Percentiles rank a stretch among this genome's conserved stretches.
phyloP scores from a whole-genome alignment of 2,797 vertebrate genomes.

The Etheostoma nigrum region DNA sequence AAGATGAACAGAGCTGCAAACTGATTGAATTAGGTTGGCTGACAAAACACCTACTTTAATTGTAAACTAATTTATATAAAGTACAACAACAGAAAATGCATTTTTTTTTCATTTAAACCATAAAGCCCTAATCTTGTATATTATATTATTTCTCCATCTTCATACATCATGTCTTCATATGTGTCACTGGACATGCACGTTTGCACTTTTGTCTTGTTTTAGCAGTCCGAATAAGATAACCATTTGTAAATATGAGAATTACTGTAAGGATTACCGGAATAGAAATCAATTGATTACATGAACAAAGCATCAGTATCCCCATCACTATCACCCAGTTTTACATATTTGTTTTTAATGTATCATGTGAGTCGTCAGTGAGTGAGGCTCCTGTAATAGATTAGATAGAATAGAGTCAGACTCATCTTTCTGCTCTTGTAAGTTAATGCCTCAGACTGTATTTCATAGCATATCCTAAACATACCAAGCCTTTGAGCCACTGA shows the following conservation, averaged over 20 bases:
- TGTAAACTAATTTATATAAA: constrained; percentile 1
- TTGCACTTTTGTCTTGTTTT: neutral
- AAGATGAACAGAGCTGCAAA: constrained; percentile 20
- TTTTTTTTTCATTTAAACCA: neutral
- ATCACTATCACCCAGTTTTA: neutral
- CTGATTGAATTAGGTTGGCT: constrained; percentile 19
- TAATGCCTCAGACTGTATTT: constrained; percentile 35
- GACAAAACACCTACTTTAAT: constrained; percentile 1
- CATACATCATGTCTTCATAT: neutral
- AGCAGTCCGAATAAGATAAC: neutral
- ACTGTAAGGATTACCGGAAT: neutral
- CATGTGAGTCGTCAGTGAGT: constrained; percentile 30
- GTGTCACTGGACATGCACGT: neutral
- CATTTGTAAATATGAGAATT: neutral
- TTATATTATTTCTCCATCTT: too few species aligned
- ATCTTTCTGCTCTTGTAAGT: constrained; percentile 11
- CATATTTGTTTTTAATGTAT: neutral
- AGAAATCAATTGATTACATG: neutral
- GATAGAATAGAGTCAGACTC: constrained; percentile 32
- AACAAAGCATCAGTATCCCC: neutral
- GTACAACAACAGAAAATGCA: neutral
- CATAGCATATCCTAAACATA: constrained; percentile 39
- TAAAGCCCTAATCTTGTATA: neutral
- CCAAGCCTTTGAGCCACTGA: constrained; percentile 57
- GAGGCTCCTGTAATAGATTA: constrained; percentile 15